phyloP scores from a whole-genome alignment of 2,888 invertebrate species.

The Eristalis pertinax region DNA sequence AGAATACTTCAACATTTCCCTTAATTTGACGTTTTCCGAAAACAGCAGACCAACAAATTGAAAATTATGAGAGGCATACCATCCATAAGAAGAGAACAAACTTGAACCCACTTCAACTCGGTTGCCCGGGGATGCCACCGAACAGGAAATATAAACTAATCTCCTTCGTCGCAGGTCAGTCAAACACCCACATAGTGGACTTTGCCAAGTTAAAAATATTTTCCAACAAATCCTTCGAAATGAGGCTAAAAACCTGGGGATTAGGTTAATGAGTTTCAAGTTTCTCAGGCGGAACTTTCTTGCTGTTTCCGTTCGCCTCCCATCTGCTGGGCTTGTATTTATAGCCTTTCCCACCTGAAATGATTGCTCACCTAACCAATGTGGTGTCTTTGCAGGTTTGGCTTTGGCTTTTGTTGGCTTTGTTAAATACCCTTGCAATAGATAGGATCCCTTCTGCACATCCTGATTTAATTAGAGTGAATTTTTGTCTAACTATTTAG shows the following conservation, averaged over 20 bases:
- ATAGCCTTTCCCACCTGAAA: background rate
- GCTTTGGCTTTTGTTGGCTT: no score
- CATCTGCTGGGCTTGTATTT: background rate
- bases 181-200: background rate
- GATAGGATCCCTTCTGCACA: background rate
- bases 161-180: background rate
- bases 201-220: background rate
- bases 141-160: constrained; percentile 4
- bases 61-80: background rate
- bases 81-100: background rate
- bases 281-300: background rate
- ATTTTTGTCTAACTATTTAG: background rate
- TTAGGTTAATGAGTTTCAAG: constrained; percentile 12
- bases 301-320: background rate
- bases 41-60: background rate
- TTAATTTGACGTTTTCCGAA: background rate
- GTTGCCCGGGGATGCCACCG: background rate
- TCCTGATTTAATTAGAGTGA: background rate
- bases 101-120: background rate
- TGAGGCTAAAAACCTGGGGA: background rate
- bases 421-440: background rate
- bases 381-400: background rate
- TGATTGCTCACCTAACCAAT: background rate
- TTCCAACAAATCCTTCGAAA: background rate
- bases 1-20: background rate